These are phyloP conservation scores for Leptopilina clavipes DNA, from an alignment of 1,140 invertebrate species.

Conservation along the genomic window DNA sequence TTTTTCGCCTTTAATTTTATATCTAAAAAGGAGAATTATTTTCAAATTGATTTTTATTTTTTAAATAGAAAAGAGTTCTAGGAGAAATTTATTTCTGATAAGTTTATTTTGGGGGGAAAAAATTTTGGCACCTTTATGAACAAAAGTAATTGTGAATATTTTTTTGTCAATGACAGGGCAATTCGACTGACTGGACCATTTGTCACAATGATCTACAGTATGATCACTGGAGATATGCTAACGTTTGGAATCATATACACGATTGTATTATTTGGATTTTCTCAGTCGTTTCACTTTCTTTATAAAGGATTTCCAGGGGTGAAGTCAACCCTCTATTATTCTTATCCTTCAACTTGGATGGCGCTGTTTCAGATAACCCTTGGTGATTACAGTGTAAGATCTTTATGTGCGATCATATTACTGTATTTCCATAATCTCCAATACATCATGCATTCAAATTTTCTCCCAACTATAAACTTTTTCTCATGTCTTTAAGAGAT, in stretches of 20 bases:
- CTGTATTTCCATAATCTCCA: conserved; percentile 44
- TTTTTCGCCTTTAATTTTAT: no score
- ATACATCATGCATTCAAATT: conserved; percentile 19
- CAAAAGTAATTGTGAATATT: background rate
- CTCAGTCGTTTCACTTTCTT: conserved; percentile 97
- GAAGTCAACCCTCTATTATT: conserved; percentile 85
- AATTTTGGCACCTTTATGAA: background rate
- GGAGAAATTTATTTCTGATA: no score
- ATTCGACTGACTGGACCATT: conserved; percentile 95
- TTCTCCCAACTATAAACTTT: background rate
- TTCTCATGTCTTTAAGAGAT: background rate
- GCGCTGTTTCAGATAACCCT: conserved; percentile 98
- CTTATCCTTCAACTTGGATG: conserved; percentile 96
- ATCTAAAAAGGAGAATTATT: no score
- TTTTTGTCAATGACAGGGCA: conserved; percentile 80
- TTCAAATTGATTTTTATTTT: no score
- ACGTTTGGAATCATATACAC: conserved; percentile 97
- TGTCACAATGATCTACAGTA: conserved; percentile 98
- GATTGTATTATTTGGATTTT: conserved; percentile 95
- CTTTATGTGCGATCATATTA: conserved; percentile 48
- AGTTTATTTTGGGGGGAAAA: no score
- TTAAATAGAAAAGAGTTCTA: no score
- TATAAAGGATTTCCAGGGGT: conserved; percentile 93
- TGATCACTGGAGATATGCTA: conserved; percentile 98
- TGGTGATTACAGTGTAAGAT: conserved; percentile 95